Conservation (phyloP, 2,113 vertebrate species). For the Rallus limicola region DNA sequence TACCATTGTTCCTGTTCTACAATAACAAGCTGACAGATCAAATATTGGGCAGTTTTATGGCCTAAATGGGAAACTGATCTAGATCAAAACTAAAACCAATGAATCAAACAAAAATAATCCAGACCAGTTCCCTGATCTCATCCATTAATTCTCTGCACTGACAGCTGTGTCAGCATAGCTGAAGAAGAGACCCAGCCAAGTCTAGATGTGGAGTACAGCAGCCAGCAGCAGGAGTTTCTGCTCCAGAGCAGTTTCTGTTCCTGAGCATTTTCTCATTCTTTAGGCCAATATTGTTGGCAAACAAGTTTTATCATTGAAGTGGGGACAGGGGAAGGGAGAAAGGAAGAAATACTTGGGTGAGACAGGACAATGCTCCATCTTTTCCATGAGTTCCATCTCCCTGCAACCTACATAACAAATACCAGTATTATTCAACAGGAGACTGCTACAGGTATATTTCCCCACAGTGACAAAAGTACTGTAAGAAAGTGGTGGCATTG, state of each 20-base stretch:
- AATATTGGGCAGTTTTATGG: neutral
- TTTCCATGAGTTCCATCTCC: neutral
- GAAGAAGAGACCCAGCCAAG: neutral
- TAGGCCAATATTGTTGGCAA: neutral
- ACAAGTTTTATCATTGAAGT: neutral
- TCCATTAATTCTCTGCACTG: neutral
- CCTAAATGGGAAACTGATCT: neutral
- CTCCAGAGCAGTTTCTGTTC: neutral
- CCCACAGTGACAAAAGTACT: neutral
- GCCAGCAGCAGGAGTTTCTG: neutral
- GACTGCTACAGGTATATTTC: neutral
- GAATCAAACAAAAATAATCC: neutral
- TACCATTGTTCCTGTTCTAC: neutral
- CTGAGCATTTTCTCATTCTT: neutral
- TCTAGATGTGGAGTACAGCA: neutral
- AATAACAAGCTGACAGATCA: neutral
- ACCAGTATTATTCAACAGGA: neutral
- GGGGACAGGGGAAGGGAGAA: accelerated
- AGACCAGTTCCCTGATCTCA: neutral
- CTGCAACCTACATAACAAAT: neutral
- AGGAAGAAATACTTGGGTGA: neutral
- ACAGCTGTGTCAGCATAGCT: neutral
- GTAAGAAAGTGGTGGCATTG: neutral
- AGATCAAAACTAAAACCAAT: neutral
- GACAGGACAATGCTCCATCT: neutral